Evolutionary conservation across 2,797 vertebrate genomes (phyloP), one percentile per base, ranked within the genome.

Genomic region (Psittacula echo): DNA sequence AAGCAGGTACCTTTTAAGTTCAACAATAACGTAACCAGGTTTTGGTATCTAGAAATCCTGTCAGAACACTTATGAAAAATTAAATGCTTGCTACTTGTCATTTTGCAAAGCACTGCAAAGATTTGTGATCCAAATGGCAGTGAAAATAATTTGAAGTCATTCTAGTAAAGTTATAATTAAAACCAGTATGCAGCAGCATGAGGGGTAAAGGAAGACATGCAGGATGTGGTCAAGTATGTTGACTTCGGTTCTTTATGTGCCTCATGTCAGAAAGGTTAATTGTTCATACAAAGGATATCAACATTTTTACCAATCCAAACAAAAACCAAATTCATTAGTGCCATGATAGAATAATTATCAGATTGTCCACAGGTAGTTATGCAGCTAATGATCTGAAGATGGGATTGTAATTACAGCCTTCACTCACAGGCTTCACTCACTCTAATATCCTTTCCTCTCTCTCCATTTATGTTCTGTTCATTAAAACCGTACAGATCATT

Each of bases 381-480:
- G 58, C 78, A 96, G 95, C 71, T 96, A 96, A 97, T 96, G 97
- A 96, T 92, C 93, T 42, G 82, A 88, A 60, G 65, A 83, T 34
- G 65, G 68, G 90, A 62, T 66, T 78, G 42, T 94, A 96, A 97
- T 98, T 97, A 97, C 96, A 94, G 73, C 53, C 51, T 89, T 91
- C 87, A 24, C 81, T 97, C 95, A 37, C 7, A 2, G 15, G 79
- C 50, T 85, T 18, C 72, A 54, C 9, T 79, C 16, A 12, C 85
- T 68, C 54, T 48, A 86, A 47, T 72, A 53, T 58, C 11, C 62
- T 37, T 47, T 64, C 60, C 74, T 65, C 18, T 65, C 62, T 71
- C 90, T 85, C 66, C 75, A 91, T 65, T 94, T 96, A 75, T 79
- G 93, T 93, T 93, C 53, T 89, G 24, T 24, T 97, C 96, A 95